phyloP scores from a whole-genome alignment of 2,113 vertebrate species.

The Notechis scutatus region DNA sequence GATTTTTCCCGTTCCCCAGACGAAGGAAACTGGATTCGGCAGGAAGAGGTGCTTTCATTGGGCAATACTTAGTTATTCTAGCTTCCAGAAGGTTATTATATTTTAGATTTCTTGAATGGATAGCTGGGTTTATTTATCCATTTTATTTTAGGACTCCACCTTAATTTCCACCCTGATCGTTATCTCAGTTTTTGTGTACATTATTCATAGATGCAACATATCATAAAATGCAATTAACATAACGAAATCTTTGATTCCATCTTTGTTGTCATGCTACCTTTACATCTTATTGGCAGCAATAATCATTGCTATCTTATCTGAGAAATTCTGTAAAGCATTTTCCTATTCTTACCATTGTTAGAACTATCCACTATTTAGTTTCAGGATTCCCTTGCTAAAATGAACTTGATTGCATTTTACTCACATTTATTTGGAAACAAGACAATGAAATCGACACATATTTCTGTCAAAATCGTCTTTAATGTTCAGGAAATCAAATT shows the following conservation, averaged over 20 bases:
- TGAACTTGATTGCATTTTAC: not conserved
- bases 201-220: not conserved
- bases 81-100: rapidly evolving
- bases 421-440: not conserved
- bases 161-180: not conserved
- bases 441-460: not conserved
- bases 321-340: not conserved
- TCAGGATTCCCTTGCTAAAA: not conserved
- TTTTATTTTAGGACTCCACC: not conserved
- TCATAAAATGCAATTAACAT: not conserved
- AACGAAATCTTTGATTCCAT: not conserved
- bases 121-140: not conserved
- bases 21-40: not conserved
- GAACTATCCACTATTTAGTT: not conserved
- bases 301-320: not conserved
- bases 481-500: not conserved
- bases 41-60: not conserved
- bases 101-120: not conserved
- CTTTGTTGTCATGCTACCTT: not conserved
- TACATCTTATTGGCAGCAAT: not conserved
- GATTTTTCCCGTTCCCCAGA: not conserved
- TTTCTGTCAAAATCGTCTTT: not conserved
- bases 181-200: not conserved
- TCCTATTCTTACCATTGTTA: not conserved
- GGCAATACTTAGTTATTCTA: not conserved